A percentile compares a stretch with the other conserved stretches of the same genome.
Evolutionary conservation across 2,797 vertebrate species (phyloP).

Genomic region (Mormyrops boulengeri): DNA sequence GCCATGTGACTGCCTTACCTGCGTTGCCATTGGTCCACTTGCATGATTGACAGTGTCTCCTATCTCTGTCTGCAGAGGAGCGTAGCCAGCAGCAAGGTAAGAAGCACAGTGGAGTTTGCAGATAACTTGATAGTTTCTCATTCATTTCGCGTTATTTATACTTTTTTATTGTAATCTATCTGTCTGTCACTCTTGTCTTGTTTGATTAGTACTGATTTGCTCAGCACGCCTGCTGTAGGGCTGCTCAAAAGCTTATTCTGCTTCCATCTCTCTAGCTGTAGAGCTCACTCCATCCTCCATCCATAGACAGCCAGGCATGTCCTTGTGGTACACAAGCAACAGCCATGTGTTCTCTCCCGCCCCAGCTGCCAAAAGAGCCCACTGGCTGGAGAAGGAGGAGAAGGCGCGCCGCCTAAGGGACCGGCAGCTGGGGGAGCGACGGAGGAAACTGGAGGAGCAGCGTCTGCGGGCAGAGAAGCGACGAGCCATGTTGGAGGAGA

Average conservation of each 20-base stretch:
- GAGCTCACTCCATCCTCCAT: background rate
- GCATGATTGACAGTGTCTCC: conserved; percentile 41
- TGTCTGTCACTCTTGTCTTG: background rate
- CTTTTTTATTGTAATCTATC: background rate
- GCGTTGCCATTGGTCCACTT: conserved; percentile 4
- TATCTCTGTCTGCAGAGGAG: conserved; percentile 64
- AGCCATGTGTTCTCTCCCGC: background rate
- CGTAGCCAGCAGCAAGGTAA: conserved; percentile 72
- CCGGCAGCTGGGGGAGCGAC: conserved; percentile 83
- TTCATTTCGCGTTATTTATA: conserved; percentile 23
- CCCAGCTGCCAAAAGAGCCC: conserved; percentile 78
- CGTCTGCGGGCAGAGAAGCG: conserved; percentile 82
- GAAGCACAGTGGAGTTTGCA: conserved; percentile 26
- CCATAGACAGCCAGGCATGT: background rate
- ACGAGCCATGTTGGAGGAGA: conserved; percentile 77
- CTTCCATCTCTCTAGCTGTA: background rate
- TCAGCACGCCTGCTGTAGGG: background rate
- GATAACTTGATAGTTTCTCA: conserved; percentile 27
- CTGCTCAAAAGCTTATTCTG: background rate
- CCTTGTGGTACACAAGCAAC: background rate
- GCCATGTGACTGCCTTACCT: background rate
- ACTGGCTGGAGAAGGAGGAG: conserved; percentile 96
- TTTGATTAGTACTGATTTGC: background rate
- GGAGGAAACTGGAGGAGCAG: conserved; percentile 85
- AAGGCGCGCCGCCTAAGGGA: conserved; percentile 80